Base-by-base conservation (phyloP, 1,140 invertebrate genomes). In the Rhagoletis pomonella region DNA sequence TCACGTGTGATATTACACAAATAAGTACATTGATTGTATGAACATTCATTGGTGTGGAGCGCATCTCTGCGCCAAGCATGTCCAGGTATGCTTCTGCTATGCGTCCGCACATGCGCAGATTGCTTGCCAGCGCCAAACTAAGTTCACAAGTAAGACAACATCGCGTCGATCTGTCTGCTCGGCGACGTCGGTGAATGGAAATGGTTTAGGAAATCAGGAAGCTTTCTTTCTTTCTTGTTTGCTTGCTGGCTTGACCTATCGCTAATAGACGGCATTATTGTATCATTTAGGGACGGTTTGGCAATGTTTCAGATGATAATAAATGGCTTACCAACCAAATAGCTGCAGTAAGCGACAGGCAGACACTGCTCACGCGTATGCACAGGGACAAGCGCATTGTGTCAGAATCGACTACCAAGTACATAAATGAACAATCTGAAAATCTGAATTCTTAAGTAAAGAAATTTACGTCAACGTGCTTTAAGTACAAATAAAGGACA, bases 1-100 rank as follows among this genome's bases (percentile, higher is more conserved):
- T 81, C 73, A 81, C 73, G 73, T 81, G 73, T 81, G 73, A 81
- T 81, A 81, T 81, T 81, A 81, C 73, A 81, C 73, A 81, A 81
- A 81, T 81, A 81, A 81, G 73, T 81, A 81, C 73, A 55, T 81
- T 58, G 73, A 50, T 55, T 81, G 73, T 81, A 39, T 47, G 42
- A 19, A n/a, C 50, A 81, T 81, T 73, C 67, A 44, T 39, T 47
- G 42, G 14, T 14, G 67, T 12, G 39, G 17, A n/a, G 73, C 73
- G 14, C 73, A 81, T 55, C 73, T 81, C 73, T 50, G 4, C 65
- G 69, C 73, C 47, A 47, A 73, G 14, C 42, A 81, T 81, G 19
- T 50, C 50, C 73, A 81, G 19, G 42, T 81, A 29, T 7, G 73
- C 19, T 19, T 17, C 3, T 19, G 19, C 14, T 81, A n/a, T 55